Conservation (phyloP, 37 sponge, comb jelly and placozoan genomes). For the Ianthella basta region DNA sequence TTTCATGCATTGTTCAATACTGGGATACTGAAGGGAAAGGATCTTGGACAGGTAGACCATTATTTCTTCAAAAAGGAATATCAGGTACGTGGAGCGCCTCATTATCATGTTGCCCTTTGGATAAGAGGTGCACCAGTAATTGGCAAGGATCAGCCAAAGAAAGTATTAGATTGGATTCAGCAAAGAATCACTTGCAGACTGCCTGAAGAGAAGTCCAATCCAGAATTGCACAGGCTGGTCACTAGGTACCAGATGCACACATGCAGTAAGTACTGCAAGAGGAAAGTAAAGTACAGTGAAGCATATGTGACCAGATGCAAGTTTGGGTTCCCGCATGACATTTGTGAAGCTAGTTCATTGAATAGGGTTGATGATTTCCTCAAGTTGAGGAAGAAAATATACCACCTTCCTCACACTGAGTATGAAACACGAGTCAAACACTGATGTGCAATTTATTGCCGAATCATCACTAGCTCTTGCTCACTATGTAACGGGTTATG, state of each 20-base stretch:
- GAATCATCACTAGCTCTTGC: conserved; percentile 38
- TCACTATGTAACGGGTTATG: conserved; percentile 46
- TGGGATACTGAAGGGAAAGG: conserved; percentile 40
- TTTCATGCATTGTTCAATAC: conserved; percentile 35
- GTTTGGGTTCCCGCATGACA: conserved; percentile 36
- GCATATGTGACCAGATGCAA: conserved; percentile 25
- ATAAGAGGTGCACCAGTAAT: conserved; percentile 54
- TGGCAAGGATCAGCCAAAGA: neutral
- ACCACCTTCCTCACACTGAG: conserved; percentile 3
- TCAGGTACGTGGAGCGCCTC: conserved; percentile 42
- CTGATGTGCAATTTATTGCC: conserved; percentile 45
- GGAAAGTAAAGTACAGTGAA: neutral
- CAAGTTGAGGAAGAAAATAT: conserved; percentile 15
- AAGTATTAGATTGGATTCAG: conserved; percentile 32
- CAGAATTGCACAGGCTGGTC: conserved; percentile 59
- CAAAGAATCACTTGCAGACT: conserved; percentile 66
- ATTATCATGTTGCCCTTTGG: conserved; percentile 65
- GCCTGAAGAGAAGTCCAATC: conserved; percentile 46
- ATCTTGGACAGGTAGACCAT: conserved; percentile 48
- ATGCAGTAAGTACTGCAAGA: conserved; percentile 43
- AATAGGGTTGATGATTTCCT: conserved; percentile 12
- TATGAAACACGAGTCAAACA: conserved; percentile 41
- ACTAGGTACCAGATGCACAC: conserved; percentile 38
- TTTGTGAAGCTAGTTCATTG: neutral
- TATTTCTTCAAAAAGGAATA: conserved; percentile 46